Conservation (phyloP, 1,140 invertebrate species). For the Saccostrea glomerata region DNA sequence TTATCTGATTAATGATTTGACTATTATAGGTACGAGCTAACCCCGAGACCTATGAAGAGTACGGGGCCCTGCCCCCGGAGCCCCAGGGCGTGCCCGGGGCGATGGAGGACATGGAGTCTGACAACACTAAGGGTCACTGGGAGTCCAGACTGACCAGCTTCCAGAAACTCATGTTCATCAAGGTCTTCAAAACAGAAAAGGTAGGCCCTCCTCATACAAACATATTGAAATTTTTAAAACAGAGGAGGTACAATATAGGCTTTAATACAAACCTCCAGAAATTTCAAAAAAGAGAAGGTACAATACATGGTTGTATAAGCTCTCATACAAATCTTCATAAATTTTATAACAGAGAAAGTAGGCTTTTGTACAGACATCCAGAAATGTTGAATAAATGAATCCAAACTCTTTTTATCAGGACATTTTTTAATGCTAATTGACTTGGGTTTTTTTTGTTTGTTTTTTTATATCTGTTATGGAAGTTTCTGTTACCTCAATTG, state of each 20-base stretch:
- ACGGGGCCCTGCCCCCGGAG: slow-evolving; percentile 70
- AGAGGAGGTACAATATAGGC: no score
- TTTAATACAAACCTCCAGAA: no score
- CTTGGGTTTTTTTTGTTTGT: no score
- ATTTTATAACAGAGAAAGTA: no score
- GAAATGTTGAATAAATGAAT: background rate
- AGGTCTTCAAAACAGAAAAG: slow-evolving; percentile 76
- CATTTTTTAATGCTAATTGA: no score
- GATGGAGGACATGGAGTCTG: slow-evolving; percentile 56
- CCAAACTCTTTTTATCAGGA: background rate
- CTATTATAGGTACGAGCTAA: slow-evolving; percentile 69
- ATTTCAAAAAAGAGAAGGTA: no score
- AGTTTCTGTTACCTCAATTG: no score
- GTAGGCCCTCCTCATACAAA: slow-evolving; percentile 52
- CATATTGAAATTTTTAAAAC: no score
- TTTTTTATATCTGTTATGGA: background rate
- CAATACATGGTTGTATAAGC: no score
- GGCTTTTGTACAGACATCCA: no score
- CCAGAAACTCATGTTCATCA: slow-evolving; percentile 79
- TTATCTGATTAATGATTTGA: no score
- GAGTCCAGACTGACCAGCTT: slow-evolving; percentile 75
- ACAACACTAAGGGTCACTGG: slow-evolving; percentile 74
- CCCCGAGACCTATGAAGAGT: slow-evolving; percentile 66
- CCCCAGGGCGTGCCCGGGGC: slow-evolving; percentile 59
- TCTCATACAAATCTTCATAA: no score